Evolutionary conservation across 2,888 invertebrate genomes (phyloP), one percentile per base, ranked within the genome.

Genomic region (Coelopa pilipes): DNA sequence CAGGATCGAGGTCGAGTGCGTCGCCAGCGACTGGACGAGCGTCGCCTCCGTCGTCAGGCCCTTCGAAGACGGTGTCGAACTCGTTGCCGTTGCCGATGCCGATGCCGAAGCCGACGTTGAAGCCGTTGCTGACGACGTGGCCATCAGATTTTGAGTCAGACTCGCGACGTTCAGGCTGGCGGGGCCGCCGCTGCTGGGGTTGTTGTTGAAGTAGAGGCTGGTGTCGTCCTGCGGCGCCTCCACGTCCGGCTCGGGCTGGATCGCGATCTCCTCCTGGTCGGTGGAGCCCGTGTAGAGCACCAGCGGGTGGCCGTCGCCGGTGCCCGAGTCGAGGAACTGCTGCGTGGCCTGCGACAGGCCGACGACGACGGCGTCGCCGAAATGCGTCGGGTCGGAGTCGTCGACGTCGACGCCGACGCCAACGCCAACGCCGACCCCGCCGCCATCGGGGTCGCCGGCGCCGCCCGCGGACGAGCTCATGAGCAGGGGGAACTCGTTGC

Each of bases 1-100:
- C 1, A 87, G 76, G 69, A 87, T 86, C 67, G 87, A 87, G 77
- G 85, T 87, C 2, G 87, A 84, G 80, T 85, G 85, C 60, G 84
- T 85, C 13, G 85, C 84, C 45, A 85, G 76, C 9, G 66, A 66
- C 70, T 84, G 74, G 47, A 82, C 80, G 34, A 84, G 73, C 15
- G 19, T 12, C 3, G 19, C 15, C 3, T 46, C n/a, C 50, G 49
- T 19, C 45, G 7, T 75, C 65, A 9, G 34, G 7, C 4, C 2
- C 34, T 2, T 4, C 34, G 34, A 34, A 7, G 7, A 2, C 34
- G 34, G 34, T 4, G 34, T 4, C 34, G 34, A n/a, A 34, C 34
- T 34, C 34, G 34, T 34, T 2, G 34, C 7, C 34, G 34, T 34
- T 4, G 7, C 7, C 34, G 34, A 34, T 4, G 34, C 2, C 34